Base-by-base conservation (phyloP, 1,140 invertebrate species). In the Coelopa frigida region DNA sequence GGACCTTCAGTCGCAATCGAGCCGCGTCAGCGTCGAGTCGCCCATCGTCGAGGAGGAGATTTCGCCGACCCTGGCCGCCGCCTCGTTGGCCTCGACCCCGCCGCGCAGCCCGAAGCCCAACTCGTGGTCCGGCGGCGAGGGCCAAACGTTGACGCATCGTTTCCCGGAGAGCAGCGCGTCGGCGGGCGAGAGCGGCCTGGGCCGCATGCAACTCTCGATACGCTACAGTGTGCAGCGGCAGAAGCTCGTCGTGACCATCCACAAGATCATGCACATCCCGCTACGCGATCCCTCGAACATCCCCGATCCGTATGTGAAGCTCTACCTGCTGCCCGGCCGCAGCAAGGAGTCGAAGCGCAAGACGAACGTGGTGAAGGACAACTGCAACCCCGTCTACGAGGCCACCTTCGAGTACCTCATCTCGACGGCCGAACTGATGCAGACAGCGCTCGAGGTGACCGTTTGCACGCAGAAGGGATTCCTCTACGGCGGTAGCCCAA, bases 221-320 rank as follows among this genome's bases (percentile, higher is more conserved):
- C 78, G 83, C 23, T 94, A 93, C 70, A 91, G 86, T 55, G 75
- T 83, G 23, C 82, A 82, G 52, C 74, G 89, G 41, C 87, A 92
- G 61, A 81, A 83, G 50, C 72, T 95, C 1, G 77, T 84, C 43
- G 75, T 94, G 35, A 84, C 88, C 15, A 79, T 95, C 1, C 89
- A 94, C 64, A 90, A 89, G 78, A 82, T 93, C 53, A 79, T 80
- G 88, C 87, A 93, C 72, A 78, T 96, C 46, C 87, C 89, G 5
- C 68, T 90, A 17, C 89, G 88, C 54, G 91, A 94, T 71, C 83
- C 85, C 14, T 79, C 78, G 41, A 89, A 90, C 64, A 83, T 94
- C 54, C 91, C 93, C 1, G 93, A 97, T 74, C 92, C 93, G 0
- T 96, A 96, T 67, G 90, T 96, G 0, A 94, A 94, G 62, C 70